Evolutionary conservation across 2,797 vertebrate genomes (phyloP).

Genomic region (Aulostomus chinensis): DNA sequence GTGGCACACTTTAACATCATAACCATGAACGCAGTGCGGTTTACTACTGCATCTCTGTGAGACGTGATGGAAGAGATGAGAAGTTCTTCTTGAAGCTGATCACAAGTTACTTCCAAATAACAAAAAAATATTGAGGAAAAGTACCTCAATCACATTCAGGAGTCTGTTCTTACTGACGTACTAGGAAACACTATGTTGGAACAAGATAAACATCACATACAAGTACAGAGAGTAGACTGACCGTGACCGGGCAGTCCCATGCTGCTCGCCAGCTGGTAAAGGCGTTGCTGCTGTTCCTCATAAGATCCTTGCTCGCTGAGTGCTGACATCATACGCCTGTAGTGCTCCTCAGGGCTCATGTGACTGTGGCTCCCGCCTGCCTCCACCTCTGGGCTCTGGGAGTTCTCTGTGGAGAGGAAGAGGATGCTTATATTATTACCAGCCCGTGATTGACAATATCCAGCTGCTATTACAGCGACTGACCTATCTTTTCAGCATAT

Average conservation of each 20-base stretch:
- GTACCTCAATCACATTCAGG: conserved; percentile 14
- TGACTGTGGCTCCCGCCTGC: conserved; percentile 81
- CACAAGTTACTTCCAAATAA: conserved; percentile 36
- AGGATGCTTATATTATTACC: conserved; percentile 2
- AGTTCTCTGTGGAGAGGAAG: conserved; percentile 81
- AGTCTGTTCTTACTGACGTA: conserved; percentile 12
- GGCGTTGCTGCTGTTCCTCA: conserved; percentile 94
- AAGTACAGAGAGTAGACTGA: conserved; percentile 52
- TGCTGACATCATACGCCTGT: conserved; percentile 93
- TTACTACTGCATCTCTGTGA: no score
- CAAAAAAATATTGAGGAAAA: conserved; percentile 12
- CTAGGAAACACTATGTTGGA: not conserved
- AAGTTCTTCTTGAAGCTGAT: conserved; percentile 34
- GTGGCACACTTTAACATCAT: conserved; percentile 49
- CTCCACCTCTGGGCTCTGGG: conserved; percentile 86
- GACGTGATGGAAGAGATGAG: conserved; percentile 48
- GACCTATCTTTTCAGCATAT: not conserved
- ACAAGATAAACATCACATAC: conserved; percentile 5
- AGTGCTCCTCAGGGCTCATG: conserved; percentile 98
- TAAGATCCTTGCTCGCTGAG: conserved; percentile 90
- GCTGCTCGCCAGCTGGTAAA: conserved; percentile 93
- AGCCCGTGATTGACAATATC: not conserved
- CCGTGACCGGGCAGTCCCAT: conserved; percentile 91
- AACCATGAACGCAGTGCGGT: conserved; percentile 40
- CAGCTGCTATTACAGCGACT: not conserved